These are phyloP conservation scores for Rana temporaria DNA, from an alignment of 2,113 vertebrate species.

Conservation along the genomic window DNA sequence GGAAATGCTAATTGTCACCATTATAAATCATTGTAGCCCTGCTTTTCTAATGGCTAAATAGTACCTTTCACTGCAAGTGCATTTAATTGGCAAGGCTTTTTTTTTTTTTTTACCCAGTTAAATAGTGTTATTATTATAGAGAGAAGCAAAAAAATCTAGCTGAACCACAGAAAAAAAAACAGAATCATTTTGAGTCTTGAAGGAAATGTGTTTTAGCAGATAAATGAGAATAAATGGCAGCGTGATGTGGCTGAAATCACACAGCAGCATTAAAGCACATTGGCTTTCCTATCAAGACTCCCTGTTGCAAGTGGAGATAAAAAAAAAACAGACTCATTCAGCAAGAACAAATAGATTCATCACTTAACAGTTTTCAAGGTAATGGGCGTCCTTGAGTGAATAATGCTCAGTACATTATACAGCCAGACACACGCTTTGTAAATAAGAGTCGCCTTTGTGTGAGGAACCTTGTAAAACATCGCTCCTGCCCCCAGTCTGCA, in stretches of 20 bases:
- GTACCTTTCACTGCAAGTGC: constrained; percentile 43
- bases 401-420: constrained; percentile 56
- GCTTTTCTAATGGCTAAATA: constrained; percentile 47
- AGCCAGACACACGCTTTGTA: constrained; percentile 54
- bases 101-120: constrained; percentile 50
- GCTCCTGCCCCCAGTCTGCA: not conserved
- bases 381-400: constrained; percentile 70
- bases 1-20: constrained; percentile 38
- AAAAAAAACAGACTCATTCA: constrained; percentile 55
- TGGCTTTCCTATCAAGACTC: constrained; percentile 60
- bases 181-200: constrained; percentile 52
- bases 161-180: constrained; percentile 42
- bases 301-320: constrained; percentile 61
- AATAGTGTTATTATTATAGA: constrained; percentile 49
- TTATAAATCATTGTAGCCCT: constrained; percentile 35
- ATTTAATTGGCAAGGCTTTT: constrained; percentile 48
- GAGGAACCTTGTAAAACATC: constrained; percentile 10
- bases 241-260: constrained; percentile 55
- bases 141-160: constrained; percentile 53
- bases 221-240: constrained; percentile 58
- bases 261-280: constrained; percentile 64
- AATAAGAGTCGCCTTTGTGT: constrained; percentile 59
- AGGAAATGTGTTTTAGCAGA: constrained; percentile 57
- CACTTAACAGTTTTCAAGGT: constrained; percentile 64
- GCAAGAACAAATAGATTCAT: constrained; percentile 62